Base-by-base conservation (phyloP, 2,888 invertebrate species). In the Philereme transversata region DNA sequence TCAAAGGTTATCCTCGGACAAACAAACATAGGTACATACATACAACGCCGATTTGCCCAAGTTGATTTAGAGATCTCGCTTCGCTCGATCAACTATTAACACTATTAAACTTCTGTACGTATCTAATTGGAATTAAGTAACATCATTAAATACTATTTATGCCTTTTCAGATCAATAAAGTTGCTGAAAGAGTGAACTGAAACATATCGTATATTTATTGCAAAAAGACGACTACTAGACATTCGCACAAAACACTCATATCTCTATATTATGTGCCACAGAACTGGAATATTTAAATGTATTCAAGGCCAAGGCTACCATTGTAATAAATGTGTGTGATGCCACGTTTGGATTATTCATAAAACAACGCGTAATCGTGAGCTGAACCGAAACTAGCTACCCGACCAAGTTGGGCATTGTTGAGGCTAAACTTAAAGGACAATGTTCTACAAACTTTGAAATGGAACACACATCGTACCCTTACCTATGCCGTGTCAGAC, bases 311-410 rank as follows among this genome's bases (percentile, higher is more conserved):
- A 51, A 43, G 57, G 51, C 41, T 43, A 53, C 11, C 22, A 45
- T 45, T 53, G 6, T 35, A 61, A 47, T 48, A 56, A 45, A 45
- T 52, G 44, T 50, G 50, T 53, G 33, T 50, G 53, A 54, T 54
- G 38, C 57, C 53, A 53, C 46, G 38, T 41, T 53, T 5, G 45
- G 52, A 57, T 62, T 62, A 57, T 62, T 62, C 57, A 57, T 51
- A 53, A 53, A 57, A 53, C 46, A 57, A 47, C 35, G 43, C 35
- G 49, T 9, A 38, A 51, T 56, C 52, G 57, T 57, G 45, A 60
- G 48, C 45, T 48, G 56, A 52, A 57, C 50, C 36, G 22, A 50
- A 50, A 52, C 11, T 46, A 47, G 40, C 43, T 48, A 34, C 49
- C 50, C 57, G 41, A 46, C 38, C 34, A 22, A 40, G 40, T 56